Percentiles rank a stretch among this genome's conserved stretches.
Conservation (phyloP, 2,113 vertebrate genomes). For the Gobius niger region DNA sequence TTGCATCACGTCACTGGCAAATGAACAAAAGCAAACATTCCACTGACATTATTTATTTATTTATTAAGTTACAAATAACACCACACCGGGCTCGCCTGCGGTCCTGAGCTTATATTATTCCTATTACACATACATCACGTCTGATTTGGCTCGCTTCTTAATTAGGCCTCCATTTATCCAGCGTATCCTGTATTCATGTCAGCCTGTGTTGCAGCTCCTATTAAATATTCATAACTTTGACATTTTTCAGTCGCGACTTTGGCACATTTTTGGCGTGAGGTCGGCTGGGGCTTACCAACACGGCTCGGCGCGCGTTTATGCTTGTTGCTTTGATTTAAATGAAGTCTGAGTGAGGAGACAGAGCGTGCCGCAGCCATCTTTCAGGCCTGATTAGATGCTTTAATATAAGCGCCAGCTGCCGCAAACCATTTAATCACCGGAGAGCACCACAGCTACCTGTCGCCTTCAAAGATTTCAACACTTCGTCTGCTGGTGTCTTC, state of each 20-base stretch:
- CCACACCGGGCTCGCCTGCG: neutral
- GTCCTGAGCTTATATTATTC: neutral
- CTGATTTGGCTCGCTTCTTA: constrained; percentile 26
- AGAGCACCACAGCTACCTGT: constrained; percentile 20
- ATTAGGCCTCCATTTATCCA: constrained; percentile 39
- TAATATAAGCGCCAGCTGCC: constrained; percentile 66
- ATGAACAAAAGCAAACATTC: neutral
- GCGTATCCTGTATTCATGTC: constrained; percentile 26
- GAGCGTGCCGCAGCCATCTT: constrained; percentile 40
- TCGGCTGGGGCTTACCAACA: constrained; percentile 29
- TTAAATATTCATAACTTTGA: constrained; percentile 53
- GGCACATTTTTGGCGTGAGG: constrained; percentile 24
- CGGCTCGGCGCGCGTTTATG: constrained; percentile 42
- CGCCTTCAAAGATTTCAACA: constrained; percentile 18
- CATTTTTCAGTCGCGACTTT: constrained; percentile 39
- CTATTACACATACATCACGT: constrained; percentile 12
- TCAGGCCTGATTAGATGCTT: constrained; percentile 65
- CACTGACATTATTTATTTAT: constrained; percentile 7
- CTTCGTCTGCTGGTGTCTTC: neutral
- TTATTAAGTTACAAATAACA: neutral
- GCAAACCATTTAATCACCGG: constrained; percentile 59
- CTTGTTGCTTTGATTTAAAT: constrained; percentile 58
- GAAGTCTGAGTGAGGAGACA: constrained; percentile 45
- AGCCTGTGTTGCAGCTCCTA: constrained; percentile 33
- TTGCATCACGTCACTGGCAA: neutral